Base-by-base conservation (phyloP, 2,797 vertebrate species). In the Clangula hyemalis region DNA sequence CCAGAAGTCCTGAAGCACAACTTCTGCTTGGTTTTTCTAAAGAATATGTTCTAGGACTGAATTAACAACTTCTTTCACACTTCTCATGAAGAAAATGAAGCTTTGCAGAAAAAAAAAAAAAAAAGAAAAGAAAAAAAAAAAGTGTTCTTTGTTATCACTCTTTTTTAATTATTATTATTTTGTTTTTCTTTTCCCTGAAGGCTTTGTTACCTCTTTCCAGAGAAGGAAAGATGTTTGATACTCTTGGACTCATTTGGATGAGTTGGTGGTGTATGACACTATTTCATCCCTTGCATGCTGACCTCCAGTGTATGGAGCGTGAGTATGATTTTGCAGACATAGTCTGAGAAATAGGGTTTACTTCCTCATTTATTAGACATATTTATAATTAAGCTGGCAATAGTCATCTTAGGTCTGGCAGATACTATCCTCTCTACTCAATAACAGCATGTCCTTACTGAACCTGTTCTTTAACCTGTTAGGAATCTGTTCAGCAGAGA, bases 201-300 rank as follows among this genome's bases (percentile, higher is more conserved):
- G 47, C 8, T 79, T 93, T 11, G 45, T 54, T 72, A 3, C 62
- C 21, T 72, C 15, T 77, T 87, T 80, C 15, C 54, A 88, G 57
- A 91, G 56, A 79, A 83, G 51, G 90, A 81, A 94, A 84, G 27
- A 95, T 97, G 96, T 62, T 78, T 72, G 24, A 25, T 36, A 25
- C 6, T 76, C 41, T 53, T 47, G 49, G 58, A 80, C 16, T 94
- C 41, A 22, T 45, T 41, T 64, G 13, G 32, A 3, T 53, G 36
- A 83, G 74, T 76, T 94, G 64, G 47, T 90, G 93, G 28, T 58
- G 4, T 32, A 25, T 87, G 70, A 53, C 75, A 39, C 24, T 93
- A 1, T 80, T 68, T 90, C 58, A 51, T 34, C 36, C 36, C n/a
- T 28, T 86, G 72, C 41, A 65, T 43, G 86, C 88, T 88, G 66